Evolutionary conservation across 2,888 invertebrate species (phyloP), one percentile per base, ranked within the genome.

Genomic region (Pheosia gnoma): DNA sequence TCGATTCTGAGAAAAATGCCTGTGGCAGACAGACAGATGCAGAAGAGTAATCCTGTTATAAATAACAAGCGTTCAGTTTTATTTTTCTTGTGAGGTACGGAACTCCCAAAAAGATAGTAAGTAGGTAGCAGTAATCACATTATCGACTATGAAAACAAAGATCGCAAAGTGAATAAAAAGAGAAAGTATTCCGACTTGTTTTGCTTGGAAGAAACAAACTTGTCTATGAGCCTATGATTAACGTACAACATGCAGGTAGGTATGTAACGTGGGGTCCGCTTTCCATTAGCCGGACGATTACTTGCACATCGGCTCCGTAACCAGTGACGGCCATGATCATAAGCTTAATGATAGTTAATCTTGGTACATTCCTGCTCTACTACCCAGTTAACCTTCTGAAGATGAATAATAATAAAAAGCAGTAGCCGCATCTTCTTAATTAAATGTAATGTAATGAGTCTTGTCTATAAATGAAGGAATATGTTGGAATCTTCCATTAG

Each of bases 271-370:
- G 55, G 62, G 64, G 63, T 56, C 67, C 65, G 71, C 75, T 77
- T 75, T 77, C 75, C 73, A 72, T 70, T 70, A 70, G 73, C 66
- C 63, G 63, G 67, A 61, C 72, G 68, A 71, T 70, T 75, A 70
- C 70, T 73, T 68, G 73, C 70, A 66, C 68, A 63, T 49, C 58
- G 58, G 45, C 65, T 55, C 58, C 56, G 52, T 65, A 66, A 57
- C 59, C 39, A 39, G 5, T 39, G 39, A 39, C 5, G 5, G 5
- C 47, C 41, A 41, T 41, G 8, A 25, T 25, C 25, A 25, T 25
- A 25, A 25, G 25, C 25, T 25, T 25, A 25, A 25, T 25, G 25
- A 25, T 25, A 25, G 25, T 25, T 25, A 25, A 25, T 25, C 25
- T 25, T 25, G 25, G 25, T 25, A 25, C 25, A 25, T 25, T 25